These are phyloP conservation scores for Steinernema hermaphroditum DNA, from an alignment of 2,888 invertebrate species.

Conservation along the genomic window DNA sequence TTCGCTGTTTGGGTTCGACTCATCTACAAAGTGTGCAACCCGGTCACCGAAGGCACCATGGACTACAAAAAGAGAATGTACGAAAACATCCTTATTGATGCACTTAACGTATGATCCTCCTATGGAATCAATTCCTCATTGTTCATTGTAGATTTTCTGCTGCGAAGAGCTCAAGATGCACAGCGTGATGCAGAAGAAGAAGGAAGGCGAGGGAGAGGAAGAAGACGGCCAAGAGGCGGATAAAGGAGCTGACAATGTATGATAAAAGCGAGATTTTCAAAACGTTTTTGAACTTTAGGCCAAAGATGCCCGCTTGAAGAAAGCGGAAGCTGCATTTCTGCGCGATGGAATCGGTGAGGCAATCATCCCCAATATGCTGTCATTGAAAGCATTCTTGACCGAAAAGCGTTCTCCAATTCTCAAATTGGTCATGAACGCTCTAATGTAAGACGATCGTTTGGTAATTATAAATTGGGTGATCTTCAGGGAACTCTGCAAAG, in stretches of 20 bases:
- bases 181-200: constrained; percentile 39
- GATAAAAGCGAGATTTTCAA: background rate
- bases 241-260: constrained; percentile 28
- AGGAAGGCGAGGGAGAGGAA: constrained; percentile 36
- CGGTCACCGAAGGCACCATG: constrained; percentile 32
- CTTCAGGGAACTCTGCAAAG: constrained; percentile 33
- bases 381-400: constrained; percentile 37
- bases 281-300: background rate
- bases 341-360: constrained; percentile 43
- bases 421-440: constrained; percentile 32
- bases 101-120: constrained; percentile 32
- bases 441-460: constrained; percentile 32
- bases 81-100: constrained; percentile 28
- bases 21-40: constrained; percentile 38
- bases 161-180: constrained; percentile 43
- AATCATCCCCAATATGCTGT: constrained; percentile 46
- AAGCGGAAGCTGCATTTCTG: constrained; percentile 42
- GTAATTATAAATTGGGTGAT: background rate
- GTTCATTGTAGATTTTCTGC: constrained; percentile 39
- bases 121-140: background rate
- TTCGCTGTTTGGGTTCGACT: constrained; percentile 43
- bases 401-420: constrained; percentile 35
- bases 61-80: constrained; percentile 32
- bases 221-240: constrained; percentile 42
- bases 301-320: constrained; percentile 35